Evolutionary conservation across 2,888 invertebrate genomes (phyloP), one percentile per base, ranked within the genome.

Genomic region (Hydrotaea cyrtoneurina): DNA sequence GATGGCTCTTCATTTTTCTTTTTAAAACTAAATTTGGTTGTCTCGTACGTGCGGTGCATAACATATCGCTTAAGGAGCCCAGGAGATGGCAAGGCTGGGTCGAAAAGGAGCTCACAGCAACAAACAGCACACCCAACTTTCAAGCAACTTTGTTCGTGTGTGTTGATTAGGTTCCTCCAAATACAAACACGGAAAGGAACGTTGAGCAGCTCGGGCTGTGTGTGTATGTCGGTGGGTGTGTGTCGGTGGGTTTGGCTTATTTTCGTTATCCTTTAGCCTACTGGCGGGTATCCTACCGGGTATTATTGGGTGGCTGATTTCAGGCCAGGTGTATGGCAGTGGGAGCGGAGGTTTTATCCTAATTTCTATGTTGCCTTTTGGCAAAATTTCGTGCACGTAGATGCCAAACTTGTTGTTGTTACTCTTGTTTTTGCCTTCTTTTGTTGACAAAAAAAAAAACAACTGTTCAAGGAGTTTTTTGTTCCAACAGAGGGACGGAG

Each of bases 21-120:
- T 89, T 87, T 88, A 86, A 87, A 90, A 90, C 89, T 89, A 90
- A 90, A 91, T 90, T 90, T 90, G 90, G 90, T 89, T 90, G 90
- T 91, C 90, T 91, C 88, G 91, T 88, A 90, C 90, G 90, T 90
- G 90, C 88, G 89, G 87, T 85, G 91, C 90, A 90, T 90, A 87
- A 79, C 23, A 31, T 46, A 74, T 77, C 87, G 53, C 39, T 53
- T 62, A 77, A 73, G 62, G 43, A 46, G 57, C 75, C n/a, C 31
- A 74, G n/a, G n/a, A 79, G 46, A 69, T 23, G 73, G 21, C 21
- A 53, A 76, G 21, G 57, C 46, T 69, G 46, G 39, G 5, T 19
- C 3, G 19, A 17, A 31, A 2, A 31, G 31, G 31, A 31, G 31
- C 31, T 7, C 31, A 31, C 31, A 31, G 31, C 31, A 31, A 7